Conservation (phyloP, 1,140 invertebrate species). For the Tyrophagus putrescentiae region DNA sequence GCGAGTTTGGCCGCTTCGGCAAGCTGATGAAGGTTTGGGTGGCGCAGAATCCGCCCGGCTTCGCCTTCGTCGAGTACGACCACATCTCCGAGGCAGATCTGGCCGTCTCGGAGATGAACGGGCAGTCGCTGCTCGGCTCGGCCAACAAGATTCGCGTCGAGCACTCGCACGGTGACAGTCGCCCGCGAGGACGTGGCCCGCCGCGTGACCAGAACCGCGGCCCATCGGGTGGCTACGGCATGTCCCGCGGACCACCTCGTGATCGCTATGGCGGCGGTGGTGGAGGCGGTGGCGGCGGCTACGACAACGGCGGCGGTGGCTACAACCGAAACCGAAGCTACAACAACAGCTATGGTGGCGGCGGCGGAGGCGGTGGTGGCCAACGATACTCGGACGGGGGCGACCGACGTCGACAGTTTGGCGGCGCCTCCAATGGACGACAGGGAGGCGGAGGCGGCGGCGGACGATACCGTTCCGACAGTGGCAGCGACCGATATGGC, state of each 20-base stretch:
- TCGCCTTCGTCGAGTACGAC: conserved; percentile 47
- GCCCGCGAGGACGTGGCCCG: conserved; percentile 22
- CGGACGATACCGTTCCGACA: background rate
- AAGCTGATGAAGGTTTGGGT: conserved; percentile 45
- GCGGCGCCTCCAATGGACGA: background rate
- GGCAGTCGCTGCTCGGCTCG: conserved; percentile 28
- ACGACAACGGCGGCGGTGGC: conserved; percentile 22
- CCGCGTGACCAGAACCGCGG: conserved; percentile 16
- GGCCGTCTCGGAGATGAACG: conserved; percentile 40
- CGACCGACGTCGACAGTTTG: background rate
- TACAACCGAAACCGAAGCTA: conserved; percentile 5
- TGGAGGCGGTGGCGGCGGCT: conserved; percentile 24
- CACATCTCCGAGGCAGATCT: conserved; percentile 44
- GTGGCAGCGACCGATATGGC: conserved; percentile 14
- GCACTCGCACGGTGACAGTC: conserved; percentile 23
- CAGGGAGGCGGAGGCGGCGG: conserved; percentile 17
- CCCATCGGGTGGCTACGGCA: background rate
- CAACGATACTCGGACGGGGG: conserved; percentile 5
- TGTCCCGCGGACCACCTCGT: conserved; percentile 17
- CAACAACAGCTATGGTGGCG: conserved; percentile 17
- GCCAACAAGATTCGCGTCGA: conserved; percentile 27
- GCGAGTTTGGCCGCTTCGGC: conserved; percentile 42
- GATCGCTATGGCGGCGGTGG: conserved; percentile 16
- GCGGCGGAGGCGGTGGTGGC: conserved; percentile 2
- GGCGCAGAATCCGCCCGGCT: conserved; percentile 43